A percentile compares a stretch with the other conserved stretches of the same genome.
Evolutionary conservation across 2,113 vertebrate species (phyloP).

Genomic region (Triplophysa rosa): DNA sequence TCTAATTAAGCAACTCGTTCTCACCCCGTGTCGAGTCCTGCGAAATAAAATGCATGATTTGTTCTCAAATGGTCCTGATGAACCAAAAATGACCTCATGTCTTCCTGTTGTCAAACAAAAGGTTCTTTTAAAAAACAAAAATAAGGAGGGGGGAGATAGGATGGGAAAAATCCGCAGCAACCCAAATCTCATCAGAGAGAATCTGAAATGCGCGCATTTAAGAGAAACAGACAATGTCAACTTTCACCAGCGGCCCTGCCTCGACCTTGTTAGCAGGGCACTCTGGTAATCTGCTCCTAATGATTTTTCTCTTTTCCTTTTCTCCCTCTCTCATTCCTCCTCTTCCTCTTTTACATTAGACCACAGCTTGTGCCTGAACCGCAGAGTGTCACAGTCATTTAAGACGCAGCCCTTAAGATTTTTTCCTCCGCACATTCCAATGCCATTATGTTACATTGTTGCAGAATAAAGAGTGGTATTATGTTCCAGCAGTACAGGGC

Average conservation of each 20-base stretch:
- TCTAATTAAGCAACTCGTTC: slow-evolving; percentile 53
- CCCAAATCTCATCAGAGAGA: slow-evolving; percentile 40
- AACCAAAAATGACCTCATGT: slow-evolving; percentile 67
- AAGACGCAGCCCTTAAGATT: slow-evolving; percentile 86
- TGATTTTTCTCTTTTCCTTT: slow-evolving; percentile 72
- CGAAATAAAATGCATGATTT: slow-evolving; percentile 55
- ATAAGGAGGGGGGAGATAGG: slow-evolving; percentile 7
- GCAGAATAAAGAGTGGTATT: slow-evolving; percentile 98
- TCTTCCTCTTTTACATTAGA: slow-evolving; percentile 78
- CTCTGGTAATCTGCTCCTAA: slow-evolving; percentile 86
- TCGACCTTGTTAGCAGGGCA: slow-evolving; percentile 82
- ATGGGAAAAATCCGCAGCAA: slow-evolving; percentile 43
- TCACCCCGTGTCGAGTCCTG: slow-evolving; percentile 44
- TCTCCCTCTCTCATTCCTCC: slow-evolving; percentile 26
- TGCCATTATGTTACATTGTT: slow-evolving; percentile 99
- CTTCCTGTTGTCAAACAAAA: slow-evolving; percentile 63
- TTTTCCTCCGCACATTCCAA: slow-evolving; percentile 86
- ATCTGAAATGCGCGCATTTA: slow-evolving; percentile 44
- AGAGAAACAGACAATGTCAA: slow-evolving; percentile 59
- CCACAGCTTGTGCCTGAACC: slow-evolving; percentile 82
- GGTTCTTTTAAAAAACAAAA: slow-evolving; percentile 49
- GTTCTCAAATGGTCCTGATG: slow-evolving; percentile 56
- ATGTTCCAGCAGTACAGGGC: slow-evolving; percentile 98
- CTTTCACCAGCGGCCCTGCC: slow-evolving; percentile 71
- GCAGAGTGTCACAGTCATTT: slow-evolving; percentile 90